Conservation (phyloP, 2,888 invertebrate genomes). For the Agrotis exclamationis region DNA sequence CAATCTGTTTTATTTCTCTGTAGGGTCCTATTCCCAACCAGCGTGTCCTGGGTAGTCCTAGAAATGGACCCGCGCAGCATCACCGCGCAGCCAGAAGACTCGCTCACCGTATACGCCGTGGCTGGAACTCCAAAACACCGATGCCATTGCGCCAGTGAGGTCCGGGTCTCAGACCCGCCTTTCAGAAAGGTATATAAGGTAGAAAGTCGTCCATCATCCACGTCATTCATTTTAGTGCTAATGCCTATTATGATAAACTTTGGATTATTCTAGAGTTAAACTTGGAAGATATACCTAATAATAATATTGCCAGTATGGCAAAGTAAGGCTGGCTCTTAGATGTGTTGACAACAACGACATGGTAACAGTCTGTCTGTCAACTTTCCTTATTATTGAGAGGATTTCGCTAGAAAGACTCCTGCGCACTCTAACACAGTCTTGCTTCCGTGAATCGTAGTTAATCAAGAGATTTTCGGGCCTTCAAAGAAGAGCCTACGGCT, state of each 20-base stretch:
- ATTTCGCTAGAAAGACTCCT: not conserved
- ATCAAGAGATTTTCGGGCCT: not conserved
- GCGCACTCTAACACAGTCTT: not conserved
- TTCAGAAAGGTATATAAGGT: constrained; percentile 89
- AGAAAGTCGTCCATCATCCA: constrained; percentile 69
- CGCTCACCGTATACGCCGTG: constrained; percentile 92
- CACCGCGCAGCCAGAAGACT: constrained; percentile 98
- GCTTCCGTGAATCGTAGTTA: no score
- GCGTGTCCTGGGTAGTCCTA: constrained; percentile 97
- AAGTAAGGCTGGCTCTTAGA: not conserved
- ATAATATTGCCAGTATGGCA: no score
- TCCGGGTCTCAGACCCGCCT: constrained; percentile 78
- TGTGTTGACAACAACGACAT: no score
- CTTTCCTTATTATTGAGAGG: not conserved
- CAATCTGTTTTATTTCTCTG: constrained; percentile 24
- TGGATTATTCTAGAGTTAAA: constrained; percentile 16
- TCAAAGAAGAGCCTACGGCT: not conserved
- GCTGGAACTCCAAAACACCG: constrained; percentile 82
- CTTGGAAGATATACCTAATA: not conserved
- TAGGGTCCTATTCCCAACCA: constrained; percentile 96
- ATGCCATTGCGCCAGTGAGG: constrained; percentile 80
- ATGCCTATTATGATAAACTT: constrained; percentile 29
- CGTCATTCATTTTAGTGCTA: constrained; percentile 52
- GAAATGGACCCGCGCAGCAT: constrained; percentile 98
- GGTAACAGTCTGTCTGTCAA: no score